phyloP scores from a whole-genome alignment of 2,797 vertebrate genomes.

The Intellagama lesueurii region DNA sequence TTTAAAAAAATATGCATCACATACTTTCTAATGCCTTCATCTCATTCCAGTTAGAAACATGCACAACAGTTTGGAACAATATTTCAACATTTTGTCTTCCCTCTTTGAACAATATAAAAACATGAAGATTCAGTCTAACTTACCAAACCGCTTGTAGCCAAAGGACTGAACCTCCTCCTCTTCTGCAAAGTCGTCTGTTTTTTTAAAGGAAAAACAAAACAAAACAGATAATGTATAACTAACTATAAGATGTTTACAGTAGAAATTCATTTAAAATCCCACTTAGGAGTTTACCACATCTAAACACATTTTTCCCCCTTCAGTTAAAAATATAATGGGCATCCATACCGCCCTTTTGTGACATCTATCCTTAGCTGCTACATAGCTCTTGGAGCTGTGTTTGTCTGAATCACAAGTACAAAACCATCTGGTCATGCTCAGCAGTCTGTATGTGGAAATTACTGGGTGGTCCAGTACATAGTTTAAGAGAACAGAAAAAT shows the following conservation, averaged over 20 bases:
- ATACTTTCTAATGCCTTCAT: background rate
- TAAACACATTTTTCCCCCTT: background rate
- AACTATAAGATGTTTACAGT: background rate
- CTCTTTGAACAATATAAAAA: background rate
- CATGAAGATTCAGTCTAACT: constrained; percentile 75
- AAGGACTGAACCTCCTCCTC: constrained; percentile 99
- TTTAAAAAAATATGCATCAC: too few relatives aligned
- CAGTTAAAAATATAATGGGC: constrained; percentile 12
- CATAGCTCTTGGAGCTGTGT: constrained; percentile 2
- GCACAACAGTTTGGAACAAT: background rate
- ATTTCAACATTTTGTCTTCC: background rate
- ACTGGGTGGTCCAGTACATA: constrained; percentile 22
- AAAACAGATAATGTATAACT: constrained; percentile 20
- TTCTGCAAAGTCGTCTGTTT: constrained; percentile 94
- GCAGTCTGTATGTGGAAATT: constrained; percentile 7
- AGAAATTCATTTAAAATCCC: background rate
- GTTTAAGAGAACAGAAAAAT: background rate
- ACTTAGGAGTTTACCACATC: background rate
- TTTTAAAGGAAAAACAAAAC: constrained; percentile 54
- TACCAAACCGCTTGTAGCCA: constrained; percentile 98
- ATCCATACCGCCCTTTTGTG: background rate
- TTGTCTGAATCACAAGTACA: background rate
- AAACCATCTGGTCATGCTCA: constrained; percentile 25
- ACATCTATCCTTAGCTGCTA: background rate
- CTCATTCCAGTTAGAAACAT: background rate